A percentile compares a stretch with the other conserved stretches of the same genome.
Conservation (phyloP, 2,888 invertebrate genomes). For the Ophion ventricosus region DNA sequence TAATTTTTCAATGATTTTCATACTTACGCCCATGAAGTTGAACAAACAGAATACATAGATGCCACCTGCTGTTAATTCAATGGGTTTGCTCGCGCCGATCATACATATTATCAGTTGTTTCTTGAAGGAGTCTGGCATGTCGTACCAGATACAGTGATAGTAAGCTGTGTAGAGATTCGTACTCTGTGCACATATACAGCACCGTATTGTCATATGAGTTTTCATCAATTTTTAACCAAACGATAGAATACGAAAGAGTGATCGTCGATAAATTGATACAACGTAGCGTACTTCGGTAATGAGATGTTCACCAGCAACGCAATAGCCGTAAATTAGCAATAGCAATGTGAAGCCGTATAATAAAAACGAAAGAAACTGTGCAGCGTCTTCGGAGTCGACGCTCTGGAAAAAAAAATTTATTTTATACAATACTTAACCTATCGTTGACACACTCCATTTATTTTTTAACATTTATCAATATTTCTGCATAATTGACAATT, state of each 20-base stretch:
- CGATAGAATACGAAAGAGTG: background rate
- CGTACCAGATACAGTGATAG: slow-evolving; percentile 53
- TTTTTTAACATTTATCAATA: too few relatives aligned
- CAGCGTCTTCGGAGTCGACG: slow-evolving; percentile 29
- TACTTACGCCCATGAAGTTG: slow-evolving; percentile 54
- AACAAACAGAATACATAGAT: slow-evolving; percentile 59
- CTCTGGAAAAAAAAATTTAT: slow-evolving; percentile 39
- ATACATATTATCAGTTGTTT: slow-evolving; percentile 50
- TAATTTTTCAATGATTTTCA: background rate
- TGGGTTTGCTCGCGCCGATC: slow-evolving; percentile 52
- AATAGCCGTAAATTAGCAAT: slow-evolving; percentile 63
- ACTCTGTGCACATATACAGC: slow-evolving; percentile 31
- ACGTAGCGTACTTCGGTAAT: slow-evolving; percentile 61
- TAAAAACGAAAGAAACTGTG: slow-evolving; percentile 40
- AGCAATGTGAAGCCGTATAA: slow-evolving; percentile 47
- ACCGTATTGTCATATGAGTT: background rate
- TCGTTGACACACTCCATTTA: too few relatives aligned
- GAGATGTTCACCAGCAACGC: slow-evolving; percentile 68
- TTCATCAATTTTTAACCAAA: background rate
- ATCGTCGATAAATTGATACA: background rate
- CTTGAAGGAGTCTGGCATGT: slow-evolving; percentile 16
- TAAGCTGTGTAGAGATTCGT: slow-evolving; percentile 47
- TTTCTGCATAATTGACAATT: too few relatives aligned
- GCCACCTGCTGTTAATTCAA: slow-evolving; percentile 56
- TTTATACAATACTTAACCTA: background rate